Evolutionary conservation across 1,140 invertebrate species (phyloP).

Genomic region (Agraylea sexmaculata): DNA sequence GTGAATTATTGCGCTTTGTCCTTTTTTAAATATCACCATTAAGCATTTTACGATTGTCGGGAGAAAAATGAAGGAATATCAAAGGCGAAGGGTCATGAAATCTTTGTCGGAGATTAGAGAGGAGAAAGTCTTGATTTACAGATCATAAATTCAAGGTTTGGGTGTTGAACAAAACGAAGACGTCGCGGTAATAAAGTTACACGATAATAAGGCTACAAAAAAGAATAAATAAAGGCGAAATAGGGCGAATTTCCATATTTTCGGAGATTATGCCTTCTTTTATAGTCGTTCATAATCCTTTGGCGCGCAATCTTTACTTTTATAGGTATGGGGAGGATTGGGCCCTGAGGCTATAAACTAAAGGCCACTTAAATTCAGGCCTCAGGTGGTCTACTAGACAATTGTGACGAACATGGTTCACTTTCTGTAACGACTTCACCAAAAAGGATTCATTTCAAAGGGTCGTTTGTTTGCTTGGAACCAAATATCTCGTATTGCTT

Average conservation of each 20-base stretch:
- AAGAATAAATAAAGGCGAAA: slow-evolving; percentile 10
- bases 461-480: too few species aligned
- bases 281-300: slow-evolving; percentile 21
- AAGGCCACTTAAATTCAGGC: slow-evolving; percentile 22
- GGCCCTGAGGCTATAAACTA: slow-evolving; percentile 20
- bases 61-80: too few species aligned
- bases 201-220: slow-evolving; percentile 19
- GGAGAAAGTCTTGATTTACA: slow-evolving; percentile 2
- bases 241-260: slow-evolving; percentile 21
- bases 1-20: too few species aligned
- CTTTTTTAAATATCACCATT: too few species aligned
- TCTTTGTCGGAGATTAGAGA: neutral
- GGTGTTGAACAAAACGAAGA: slow-evolving; percentile 15
- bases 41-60: too few species aligned
- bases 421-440: too few species aligned
- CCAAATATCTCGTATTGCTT: too few species aligned
- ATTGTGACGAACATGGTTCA: too few species aligned
- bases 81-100: too few species aligned
- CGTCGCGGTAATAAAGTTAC: slow-evolving; percentile 10
- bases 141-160: neutral
- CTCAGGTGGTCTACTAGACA: slow-evolving; percentile 22
- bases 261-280: slow-evolving; percentile 21
- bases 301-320: slow-evolving; percentile 21
- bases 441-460: too few species aligned
- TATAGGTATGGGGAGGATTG: slow-evolving; percentile 9